Percentiles rank a stretch among this genome's conserved stretches.
Conservation (phyloP, 2,888 invertebrate species). For the Acronicta leporina region DNA sequence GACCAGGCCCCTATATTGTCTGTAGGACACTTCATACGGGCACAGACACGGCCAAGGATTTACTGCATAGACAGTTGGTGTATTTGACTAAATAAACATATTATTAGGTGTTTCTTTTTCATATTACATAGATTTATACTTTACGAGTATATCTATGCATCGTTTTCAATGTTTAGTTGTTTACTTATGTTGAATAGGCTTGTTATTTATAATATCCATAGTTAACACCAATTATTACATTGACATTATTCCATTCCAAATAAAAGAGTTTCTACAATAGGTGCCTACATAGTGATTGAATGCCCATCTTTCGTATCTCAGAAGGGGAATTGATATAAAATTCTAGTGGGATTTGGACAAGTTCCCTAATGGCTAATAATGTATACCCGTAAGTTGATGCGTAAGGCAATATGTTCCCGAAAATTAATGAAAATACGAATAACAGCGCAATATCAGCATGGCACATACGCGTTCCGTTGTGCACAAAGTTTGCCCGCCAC, state of each 20-base stretch:
- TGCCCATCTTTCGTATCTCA: not conserved
- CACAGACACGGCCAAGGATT: constrained; percentile 28
- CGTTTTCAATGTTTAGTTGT: too few species aligned
- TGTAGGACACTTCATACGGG: constrained; percentile 44
- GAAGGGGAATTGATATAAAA: constrained; percentile 11
- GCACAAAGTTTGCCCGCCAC: constrained; percentile 67
- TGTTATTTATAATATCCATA: too few species aligned
- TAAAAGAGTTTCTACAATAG: not conserved
- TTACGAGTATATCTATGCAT: too few species aligned
- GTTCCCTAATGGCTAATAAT: constrained; percentile 35
- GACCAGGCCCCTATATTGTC: constrained; percentile 49
- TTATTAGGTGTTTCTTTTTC: too few species aligned
- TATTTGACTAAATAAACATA: constrained; percentile 5
- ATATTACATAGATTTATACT: too few species aligned
- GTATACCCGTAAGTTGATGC: constrained; percentile 25
- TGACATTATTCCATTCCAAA: too few species aligned
- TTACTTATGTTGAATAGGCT: too few species aligned
- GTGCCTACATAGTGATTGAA: not conserved
- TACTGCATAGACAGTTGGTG: constrained; percentile 18
- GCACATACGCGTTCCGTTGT: constrained; percentile 56
- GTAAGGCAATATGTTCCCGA: constrained; percentile 33
- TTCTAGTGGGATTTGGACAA: constrained; percentile 22
- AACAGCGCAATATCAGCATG: constrained; percentile 56
- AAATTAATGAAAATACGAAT: constrained; percentile 53
- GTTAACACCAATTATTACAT: too few species aligned